Evolutionary conservation across 1,140 invertebrate species (phyloP).

Genomic region (Patella vulgata): DNA sequence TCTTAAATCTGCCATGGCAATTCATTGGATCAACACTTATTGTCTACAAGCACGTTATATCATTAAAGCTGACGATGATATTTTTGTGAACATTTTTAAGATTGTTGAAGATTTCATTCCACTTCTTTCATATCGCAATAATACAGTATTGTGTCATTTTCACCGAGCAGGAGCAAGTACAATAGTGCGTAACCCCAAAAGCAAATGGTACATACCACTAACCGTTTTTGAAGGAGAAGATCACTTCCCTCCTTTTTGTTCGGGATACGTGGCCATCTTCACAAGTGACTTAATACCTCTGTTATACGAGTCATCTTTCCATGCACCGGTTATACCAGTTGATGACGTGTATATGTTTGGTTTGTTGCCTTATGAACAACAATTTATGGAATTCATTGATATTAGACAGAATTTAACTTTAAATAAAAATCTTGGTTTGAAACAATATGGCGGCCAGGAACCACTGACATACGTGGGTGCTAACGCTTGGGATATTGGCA

Average conservation of each 20-base stretch:
- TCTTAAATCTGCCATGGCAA: constrained; percentile 79
- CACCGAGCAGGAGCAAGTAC: constrained; percentile 23
- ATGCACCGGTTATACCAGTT: constrained; percentile 51
- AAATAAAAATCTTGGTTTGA: constrained; percentile 20
- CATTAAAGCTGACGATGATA: constrained; percentile 93
- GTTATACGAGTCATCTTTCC: constrained; percentile 53
- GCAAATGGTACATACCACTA: constrained; percentile 64
- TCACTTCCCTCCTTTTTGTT: constrained; percentile 61
- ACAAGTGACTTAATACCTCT: constrained; percentile 57
- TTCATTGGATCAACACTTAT: constrained; percentile 77
- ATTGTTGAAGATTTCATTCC: constrained; percentile 45
- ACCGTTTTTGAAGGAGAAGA: constrained; percentile 50
- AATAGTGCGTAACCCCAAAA: constrained; percentile 51
- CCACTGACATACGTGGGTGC: constrained; percentile 20
- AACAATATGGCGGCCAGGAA: constrained; percentile 18
- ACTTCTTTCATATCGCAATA: constrained; percentile 9
- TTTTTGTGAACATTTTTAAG: constrained; percentile 73
- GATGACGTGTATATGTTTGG: constrained; percentile 67
- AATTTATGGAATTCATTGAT: constrained; percentile 25
- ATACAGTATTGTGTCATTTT: constrained; percentile 36
- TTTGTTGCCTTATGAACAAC: constrained; percentile 37
- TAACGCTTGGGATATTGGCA: constrained; percentile 8
- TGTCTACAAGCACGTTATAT: constrained; percentile 77
- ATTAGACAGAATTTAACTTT: constrained; percentile 29
- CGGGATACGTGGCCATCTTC: constrained; percentile 64